Base-by-base conservation (phyloP, 2,888 invertebrate genomes). In the Mylabris sibirica region DNA sequence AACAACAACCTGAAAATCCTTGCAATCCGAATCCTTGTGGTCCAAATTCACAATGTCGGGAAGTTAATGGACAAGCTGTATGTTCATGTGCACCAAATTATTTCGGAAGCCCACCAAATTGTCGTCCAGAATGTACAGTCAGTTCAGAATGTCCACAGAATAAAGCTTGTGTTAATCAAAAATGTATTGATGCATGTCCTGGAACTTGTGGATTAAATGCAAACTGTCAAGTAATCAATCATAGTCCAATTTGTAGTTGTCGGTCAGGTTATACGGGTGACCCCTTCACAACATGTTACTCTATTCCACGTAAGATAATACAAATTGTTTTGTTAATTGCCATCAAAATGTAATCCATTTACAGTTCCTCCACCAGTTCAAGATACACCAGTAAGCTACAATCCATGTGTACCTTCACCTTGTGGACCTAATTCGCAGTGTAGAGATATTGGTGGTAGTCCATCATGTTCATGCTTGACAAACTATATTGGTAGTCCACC, bases 11-110 rank as follows among this genome's bases (percentile, higher is more conserved):
- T 35, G 8, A 44, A 6, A 87, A 93, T 79, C 91, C 91, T 59
- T 95, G 94, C 81, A 87, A 89, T 76, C 93, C 94, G 57, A 90
- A 90, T 63, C 93, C 93, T 2, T 94, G 94, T 79, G 94, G 94
- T 30, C 89, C 91, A 0, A 93, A 94, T 80, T 89, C 93, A 38
- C 88, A 90, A 76, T 94, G 94, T 78, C 88, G 90, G 22, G 88
- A 90, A 73, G 83, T 89, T 5, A 89, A 90, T 78, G 85, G 85
- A 20, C 89, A 89, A 81, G 92, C 92, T 1, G 87, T 90, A 24
- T 93, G 93, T 80, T 89, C 90, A 24, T 94, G 93, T 79, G 82
- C 90, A 69, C 85, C 89, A 17, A 89, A 90, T 67, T 94, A 88
- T 81, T 88, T 90, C 67, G 93, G 93, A 12, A 89, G 89, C 69